Conservation (phyloP, 1,140 invertebrate species). For the Leptinotarsa defecta region DNA sequence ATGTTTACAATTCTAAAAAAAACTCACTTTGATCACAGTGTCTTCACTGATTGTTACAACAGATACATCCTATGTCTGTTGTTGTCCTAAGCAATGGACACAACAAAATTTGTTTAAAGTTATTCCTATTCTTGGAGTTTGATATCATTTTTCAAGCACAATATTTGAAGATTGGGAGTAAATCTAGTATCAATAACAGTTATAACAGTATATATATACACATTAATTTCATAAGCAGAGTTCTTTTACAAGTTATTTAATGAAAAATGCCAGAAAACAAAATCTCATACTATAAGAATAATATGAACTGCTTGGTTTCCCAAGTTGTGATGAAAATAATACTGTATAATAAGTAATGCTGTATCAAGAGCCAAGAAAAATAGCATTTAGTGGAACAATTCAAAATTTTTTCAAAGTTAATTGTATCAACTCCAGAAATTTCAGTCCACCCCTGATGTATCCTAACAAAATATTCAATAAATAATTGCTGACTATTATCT, state of each 20-base stretch:
- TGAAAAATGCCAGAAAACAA: neutral
- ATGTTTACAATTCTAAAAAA: too few species aligned
- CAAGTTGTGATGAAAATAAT: neutral
- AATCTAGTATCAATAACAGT: slow-evolving; percentile 34
- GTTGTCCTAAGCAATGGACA: too few species aligned
- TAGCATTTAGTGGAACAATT: too few species aligned
- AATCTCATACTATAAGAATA: neutral
- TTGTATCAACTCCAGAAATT: too few species aligned
- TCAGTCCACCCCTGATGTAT: too few species aligned
- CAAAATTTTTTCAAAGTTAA: too few species aligned
- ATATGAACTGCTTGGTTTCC: neutral
- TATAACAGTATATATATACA: slow-evolving; percentile 43
- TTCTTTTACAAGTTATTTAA: neutral
- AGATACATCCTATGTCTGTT: too few species aligned
- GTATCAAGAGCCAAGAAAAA: neutral
- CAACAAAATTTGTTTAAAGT: neutral
- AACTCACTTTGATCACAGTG: too few species aligned
- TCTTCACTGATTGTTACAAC: too few species aligned
- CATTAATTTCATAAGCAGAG: slow-evolving; percentile 27
- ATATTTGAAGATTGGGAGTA: slow-evolving; percentile 31
- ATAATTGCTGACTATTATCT: too few species aligned
- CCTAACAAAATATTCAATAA: too few species aligned
- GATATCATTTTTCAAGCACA: slow-evolving; percentile 35
- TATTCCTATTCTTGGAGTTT: neutral
- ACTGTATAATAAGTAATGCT: neutral